These are phyloP conservation scores for Mamestra brassicae DNA, from an alignment of 2,888 invertebrate species.

Conservation along the genomic window DNA sequence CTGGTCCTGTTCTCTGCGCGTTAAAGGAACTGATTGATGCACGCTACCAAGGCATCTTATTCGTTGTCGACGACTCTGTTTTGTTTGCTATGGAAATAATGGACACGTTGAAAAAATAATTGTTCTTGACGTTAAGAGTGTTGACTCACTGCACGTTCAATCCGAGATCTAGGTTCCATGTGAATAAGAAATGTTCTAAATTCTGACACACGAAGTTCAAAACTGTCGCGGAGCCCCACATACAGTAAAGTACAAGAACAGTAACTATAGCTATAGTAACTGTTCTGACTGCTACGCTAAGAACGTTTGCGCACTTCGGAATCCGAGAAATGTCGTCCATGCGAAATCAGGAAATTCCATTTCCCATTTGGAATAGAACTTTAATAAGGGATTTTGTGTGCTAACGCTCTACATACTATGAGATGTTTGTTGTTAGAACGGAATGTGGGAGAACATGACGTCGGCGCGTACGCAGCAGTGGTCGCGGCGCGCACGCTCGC, in stretches of 20 bases:
- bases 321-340: neutral
- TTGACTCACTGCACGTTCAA: neutral
- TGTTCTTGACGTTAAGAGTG: no score
- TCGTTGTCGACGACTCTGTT: no score
- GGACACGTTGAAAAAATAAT: no score
- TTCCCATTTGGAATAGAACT: neutral
- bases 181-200: neutral
- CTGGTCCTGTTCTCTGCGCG: no score
- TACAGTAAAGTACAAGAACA: no score
- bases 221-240: no score
- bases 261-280: no score
- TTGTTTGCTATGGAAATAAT: no score
- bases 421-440: conserved; percentile 72
- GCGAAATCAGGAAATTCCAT: no score
- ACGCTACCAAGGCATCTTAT: no score
- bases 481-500: conserved; percentile 79
- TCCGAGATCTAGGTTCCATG: neutral
- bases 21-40: no score
- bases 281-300: neutral
- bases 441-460: conserved; percentile 88
- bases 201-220: no score
- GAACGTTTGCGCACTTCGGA: neutral
- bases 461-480: conserved; percentile 90
- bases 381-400: neutral
- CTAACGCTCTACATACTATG: neutral